These are phyloP conservation scores for Lacanobia wlatinum DNA, from an alignment of 2,888 invertebrate species.

Conservation along the genomic window DNA sequence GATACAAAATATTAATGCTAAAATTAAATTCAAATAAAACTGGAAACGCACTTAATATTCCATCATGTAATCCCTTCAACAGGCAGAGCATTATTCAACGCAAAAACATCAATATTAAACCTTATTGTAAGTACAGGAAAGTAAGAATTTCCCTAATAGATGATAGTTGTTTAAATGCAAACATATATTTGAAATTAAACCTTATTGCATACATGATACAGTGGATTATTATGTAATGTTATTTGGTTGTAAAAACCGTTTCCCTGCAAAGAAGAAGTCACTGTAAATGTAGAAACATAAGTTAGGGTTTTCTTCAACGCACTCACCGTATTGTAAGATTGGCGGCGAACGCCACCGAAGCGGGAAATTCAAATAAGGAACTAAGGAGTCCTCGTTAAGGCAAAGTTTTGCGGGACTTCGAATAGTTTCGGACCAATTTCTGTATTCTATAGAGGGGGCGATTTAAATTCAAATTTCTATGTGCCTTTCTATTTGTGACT, in stretches of 20 bases:
- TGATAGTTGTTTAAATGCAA: conserved; percentile 10
- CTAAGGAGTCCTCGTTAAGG: conserved; percentile 75
- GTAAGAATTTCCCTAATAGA: conserved; percentile 15
- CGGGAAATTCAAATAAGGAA: conserved; percentile 82
- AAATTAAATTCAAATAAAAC: conserved; percentile 66
- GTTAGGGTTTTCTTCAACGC: conserved; percentile 66
- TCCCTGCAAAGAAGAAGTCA: background rate
- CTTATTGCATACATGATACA: conserved; percentile 33
- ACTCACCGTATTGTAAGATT: conserved; percentile 60
- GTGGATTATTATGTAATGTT: conserved; percentile 21
- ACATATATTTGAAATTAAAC: conserved; percentile 37
- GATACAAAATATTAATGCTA: conserved; percentile 53
- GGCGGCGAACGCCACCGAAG: conserved; percentile 68
- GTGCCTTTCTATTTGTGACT: conserved; percentile 38
- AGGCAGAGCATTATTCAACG: conserved; percentile 38
- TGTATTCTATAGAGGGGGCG: conserved; percentile 38
- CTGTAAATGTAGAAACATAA: conserved; percentile 49
- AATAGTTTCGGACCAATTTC: conserved; percentile 62
- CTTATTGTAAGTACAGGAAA: conserved; percentile 10
- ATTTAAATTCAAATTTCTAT: conserved; percentile 57
- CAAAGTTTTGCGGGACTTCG: conserved; percentile 63
- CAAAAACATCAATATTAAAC: conserved; percentile 33
- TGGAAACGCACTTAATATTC: conserved; percentile 52
- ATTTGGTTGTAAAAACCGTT: conserved; percentile 6
- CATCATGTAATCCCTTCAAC: conserved; percentile 57